Percentiles rank a stretch among this genome's conserved stretches.
These are phyloP conservation scores for Euphydryas editha DNA, from an alignment of 2,888 invertebrate genomes.

Conservation along the genomic window DNA sequence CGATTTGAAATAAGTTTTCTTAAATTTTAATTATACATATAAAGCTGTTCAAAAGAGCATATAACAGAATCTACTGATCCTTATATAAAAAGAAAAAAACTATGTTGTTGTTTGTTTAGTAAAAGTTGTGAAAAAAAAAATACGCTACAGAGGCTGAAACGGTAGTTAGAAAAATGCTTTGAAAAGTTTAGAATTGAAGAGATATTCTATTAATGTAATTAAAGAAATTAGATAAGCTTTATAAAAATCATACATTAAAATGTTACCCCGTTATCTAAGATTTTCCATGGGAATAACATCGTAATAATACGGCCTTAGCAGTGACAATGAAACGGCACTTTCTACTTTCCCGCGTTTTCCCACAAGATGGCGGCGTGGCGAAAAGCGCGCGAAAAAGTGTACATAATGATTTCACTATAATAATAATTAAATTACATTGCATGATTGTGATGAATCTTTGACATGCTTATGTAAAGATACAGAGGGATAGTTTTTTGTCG, in stretches of 20 bases:
- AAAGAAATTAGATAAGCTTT: slow-evolving; percentile 34
- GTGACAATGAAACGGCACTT: slow-evolving; percentile 75
- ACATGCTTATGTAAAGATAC: slow-evolving; percentile 10
- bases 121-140: too few relatives aligned
- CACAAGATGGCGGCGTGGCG: slow-evolving; percentile 58
- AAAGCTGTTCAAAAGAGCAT: too few relatives aligned
- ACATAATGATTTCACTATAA: slow-evolving; percentile 35
- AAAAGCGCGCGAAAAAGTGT: slow-evolving; percentile 48
- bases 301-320: slow-evolving; percentile 71
- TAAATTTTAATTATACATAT: neutral
- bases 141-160: too few relatives aligned
- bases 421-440: neutral
- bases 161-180: neutral
- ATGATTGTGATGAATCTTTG: slow-evolving; percentile 6
- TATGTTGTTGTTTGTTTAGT: too few relatives aligned
- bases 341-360: slow-evolving; percentile 77
- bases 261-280: slow-evolving; percentile 41
- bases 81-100: too few relatives aligned
- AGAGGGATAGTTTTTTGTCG: neutral
- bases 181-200: neutral
- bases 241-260: slow-evolving; percentile 30
- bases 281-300: slow-evolving; percentile 69
- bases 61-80: too few relatives aligned
- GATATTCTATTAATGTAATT: slow-evolving; percentile 16
- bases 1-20: neutral